phyloP scores from a whole-genome alignment of 1,140 invertebrate species.

The Nasonia longicornis region DNA sequence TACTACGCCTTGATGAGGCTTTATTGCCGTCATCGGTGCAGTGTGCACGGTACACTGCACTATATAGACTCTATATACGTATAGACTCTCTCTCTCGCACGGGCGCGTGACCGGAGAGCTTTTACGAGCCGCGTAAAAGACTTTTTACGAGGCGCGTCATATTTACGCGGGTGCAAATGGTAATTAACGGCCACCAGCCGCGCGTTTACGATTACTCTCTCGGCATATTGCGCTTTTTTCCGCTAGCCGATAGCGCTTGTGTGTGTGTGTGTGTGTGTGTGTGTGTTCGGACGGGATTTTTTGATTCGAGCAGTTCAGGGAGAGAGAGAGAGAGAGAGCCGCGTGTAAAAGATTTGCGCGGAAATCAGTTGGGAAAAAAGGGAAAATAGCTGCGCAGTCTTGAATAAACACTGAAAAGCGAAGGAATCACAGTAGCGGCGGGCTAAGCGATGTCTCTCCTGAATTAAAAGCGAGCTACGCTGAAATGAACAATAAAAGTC shows the following conservation, averaged over 20 bases:
- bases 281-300: too few relatives aligned
- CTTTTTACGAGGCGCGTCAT: slow-evolving; percentile 11
- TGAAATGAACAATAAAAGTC: slow-evolving; percentile 2
- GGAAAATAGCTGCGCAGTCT: too few relatives aligned
- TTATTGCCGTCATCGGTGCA: not conserved
- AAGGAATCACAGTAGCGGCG: not conserved
- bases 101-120: not conserved
- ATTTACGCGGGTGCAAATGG: slow-evolving; percentile 18
- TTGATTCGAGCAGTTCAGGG: too few relatives aligned
- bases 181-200: not conserved
- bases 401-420: not conserved
- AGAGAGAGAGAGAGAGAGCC: too few relatives aligned
- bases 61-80: not conserved
- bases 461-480: not conserved
- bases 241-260: too few relatives aligned
- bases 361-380: too few relatives aligned
- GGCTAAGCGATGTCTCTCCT: not conserved
- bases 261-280: too few relatives aligned
- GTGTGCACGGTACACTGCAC: not conserved
- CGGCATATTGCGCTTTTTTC: not conserved
- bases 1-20: slow-evolving; percentile 3
- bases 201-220: not conserved
- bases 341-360: too few relatives aligned
- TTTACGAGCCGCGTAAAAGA: not conserved
- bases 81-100: not conserved